Percentiles rank a stretch among this genome's conserved stretches.
Evolutionary conservation across 2,888 invertebrate genomes (phyloP).

Genomic region (Trichopoda pennipes): DNA sequence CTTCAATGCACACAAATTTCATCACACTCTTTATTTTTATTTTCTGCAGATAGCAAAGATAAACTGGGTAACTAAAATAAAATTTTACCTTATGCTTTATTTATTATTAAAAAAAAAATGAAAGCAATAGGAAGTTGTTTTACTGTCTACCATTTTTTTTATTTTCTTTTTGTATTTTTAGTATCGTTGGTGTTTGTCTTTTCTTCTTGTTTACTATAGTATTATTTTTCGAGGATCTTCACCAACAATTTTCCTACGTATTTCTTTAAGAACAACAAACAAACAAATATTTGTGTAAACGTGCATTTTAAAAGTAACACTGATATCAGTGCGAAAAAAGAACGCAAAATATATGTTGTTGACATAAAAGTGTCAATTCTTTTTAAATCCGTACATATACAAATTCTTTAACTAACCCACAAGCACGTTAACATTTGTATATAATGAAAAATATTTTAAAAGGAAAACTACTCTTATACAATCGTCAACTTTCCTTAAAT

Average conservation of each 20-base stretch:
- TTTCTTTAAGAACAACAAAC: background rate
- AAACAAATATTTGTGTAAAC: background rate
- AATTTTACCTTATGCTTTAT: slow-evolving; percentile 10
- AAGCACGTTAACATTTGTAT: background rate
- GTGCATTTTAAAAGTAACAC: background rate
- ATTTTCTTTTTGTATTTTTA: background rate
- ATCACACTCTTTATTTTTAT: background rate
- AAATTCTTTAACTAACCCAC: background rate
- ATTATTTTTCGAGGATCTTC: background rate
- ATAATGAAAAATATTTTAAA: slow-evolving; percentile 22
- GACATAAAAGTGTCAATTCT: slow-evolving; percentile 77
- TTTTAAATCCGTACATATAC: background rate
- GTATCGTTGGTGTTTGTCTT: background rate
- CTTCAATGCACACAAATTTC: too few species aligned
- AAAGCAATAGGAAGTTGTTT: background rate
- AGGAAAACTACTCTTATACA: slow-evolving; percentile 33
- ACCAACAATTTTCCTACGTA: background rate
- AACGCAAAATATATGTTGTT: slow-evolving; percentile 59
- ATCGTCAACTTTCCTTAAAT: slow-evolving; percentile 77
- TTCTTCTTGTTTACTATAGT: background rate
- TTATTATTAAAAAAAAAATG: background rate
- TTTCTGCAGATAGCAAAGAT: background rate
- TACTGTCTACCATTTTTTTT: too few species aligned
- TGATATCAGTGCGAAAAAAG: slow-evolving; percentile 3
- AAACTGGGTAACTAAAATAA: background rate